Evolutionary conservation across 2,797 vertebrate species (phyloP).

Genomic region (Trichosurus vulpecula): DNA sequence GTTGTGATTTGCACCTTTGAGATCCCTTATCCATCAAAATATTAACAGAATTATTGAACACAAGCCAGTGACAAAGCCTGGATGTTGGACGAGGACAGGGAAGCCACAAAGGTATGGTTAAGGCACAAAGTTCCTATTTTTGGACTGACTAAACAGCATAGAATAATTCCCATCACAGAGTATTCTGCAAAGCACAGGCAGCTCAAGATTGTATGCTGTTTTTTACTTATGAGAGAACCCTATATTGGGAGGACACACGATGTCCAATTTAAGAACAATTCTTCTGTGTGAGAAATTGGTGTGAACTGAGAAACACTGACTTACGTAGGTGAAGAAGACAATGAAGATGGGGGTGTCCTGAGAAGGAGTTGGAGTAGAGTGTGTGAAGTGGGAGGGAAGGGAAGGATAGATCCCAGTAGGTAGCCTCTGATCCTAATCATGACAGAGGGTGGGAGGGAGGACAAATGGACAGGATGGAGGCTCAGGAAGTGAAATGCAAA

Average conservation of each 20-base stretch:
- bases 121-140: neutral
- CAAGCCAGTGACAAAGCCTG: neutral
- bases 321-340: neutral
- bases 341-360: neutral
- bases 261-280: neutral
- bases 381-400: neutral
- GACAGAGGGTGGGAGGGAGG: neutral
- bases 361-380: neutral
- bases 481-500: neutral
- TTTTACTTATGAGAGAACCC: neutral
- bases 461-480: neutral
- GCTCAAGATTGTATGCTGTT: conserved; percentile 12
- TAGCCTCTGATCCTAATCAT: neutral
- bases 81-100: neutral
- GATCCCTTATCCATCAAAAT: neutral
- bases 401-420: neutral
- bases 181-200: neutral
- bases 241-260: neutral
- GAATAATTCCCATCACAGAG: neutral
- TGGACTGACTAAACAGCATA: neutral
- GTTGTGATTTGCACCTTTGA: neutral
- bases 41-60: neutral
- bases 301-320: neutral
- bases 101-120: conserved; percentile 29
- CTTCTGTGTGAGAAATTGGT: neutral